phyloP scores from a whole-genome alignment of 2,797 vertebrate genomes.

The Salarias fasciatus region DNA sequence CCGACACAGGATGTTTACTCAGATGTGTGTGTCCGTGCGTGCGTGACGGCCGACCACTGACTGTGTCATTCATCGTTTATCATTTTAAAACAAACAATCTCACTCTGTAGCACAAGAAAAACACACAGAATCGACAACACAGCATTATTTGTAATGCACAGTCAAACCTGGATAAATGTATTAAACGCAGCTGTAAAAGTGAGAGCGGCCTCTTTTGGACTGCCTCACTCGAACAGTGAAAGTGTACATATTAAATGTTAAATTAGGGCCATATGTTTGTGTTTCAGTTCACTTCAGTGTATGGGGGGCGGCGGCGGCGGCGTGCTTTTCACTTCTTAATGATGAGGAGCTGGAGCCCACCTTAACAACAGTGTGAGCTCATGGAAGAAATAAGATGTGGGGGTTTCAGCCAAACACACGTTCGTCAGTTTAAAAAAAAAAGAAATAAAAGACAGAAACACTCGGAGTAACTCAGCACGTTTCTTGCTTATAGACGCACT shows the following conservation, averaged over 20 bases:
- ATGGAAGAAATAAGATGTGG: conserved; percentile 68
- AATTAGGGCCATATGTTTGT: conserved; percentile 56
- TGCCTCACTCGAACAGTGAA: conserved; percentile 16
- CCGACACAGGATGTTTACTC: conserved; percentile 78
- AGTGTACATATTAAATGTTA: conserved; percentile 25
- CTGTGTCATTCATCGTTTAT: too few relatives aligned
- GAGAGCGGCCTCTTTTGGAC: conserved; percentile 18
- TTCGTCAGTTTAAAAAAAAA: conserved; percentile 30
- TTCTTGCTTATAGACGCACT: conserved; percentile 31
- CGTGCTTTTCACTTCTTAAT: conserved; percentile 36
- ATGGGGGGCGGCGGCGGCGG: conserved; percentile 3
- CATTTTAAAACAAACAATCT: too few relatives aligned
- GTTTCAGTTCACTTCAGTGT: conserved; percentile 38
- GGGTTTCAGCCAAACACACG: conserved; percentile 26
- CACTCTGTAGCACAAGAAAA: too few relatives aligned
- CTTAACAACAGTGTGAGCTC: conserved; percentile 58
- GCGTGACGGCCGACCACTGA: too few relatives aligned
- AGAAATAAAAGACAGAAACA: conserved; percentile 26
- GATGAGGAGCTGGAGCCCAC: conserved; percentile 47
- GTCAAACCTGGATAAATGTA: too few relatives aligned
- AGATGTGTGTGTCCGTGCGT: conserved; percentile 36
- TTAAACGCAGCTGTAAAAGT: not conserved
- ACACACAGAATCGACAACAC: too few relatives aligned
- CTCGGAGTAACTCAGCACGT: conserved; percentile 31
- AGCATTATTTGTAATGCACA: too few relatives aligned